Base-by-base conservation (phyloP, 2,113 vertebrate species). In the Microtus montanus region DNA sequence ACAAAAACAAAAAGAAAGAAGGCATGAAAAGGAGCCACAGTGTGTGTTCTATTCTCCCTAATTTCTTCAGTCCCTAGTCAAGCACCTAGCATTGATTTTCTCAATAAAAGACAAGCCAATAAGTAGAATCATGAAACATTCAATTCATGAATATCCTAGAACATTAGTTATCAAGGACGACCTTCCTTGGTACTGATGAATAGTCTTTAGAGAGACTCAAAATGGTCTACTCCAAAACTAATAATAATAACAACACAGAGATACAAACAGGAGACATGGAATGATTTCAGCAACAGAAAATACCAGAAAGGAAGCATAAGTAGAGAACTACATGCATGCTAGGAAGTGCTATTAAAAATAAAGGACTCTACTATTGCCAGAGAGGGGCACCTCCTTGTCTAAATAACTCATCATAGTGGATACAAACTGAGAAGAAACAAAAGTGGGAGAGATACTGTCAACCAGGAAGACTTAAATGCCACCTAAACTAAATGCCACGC, bases 331-430 rank as follows among this genome's bases (percentile, higher is more conserved):
- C 14, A 75, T 4, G 17, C 0, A 66, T 52, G 4, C 5, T 73
- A 93, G 35, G 11, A 93, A 90, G 85, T 82, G 49, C 20, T 92
- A 71, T 49, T 77, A 86, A 92, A 86, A 83, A 85, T 47, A 78
- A 70, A 78, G 61, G 1, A 80, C 38, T 90, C 58, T 64, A 38
- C 82, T 71, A 84, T 35, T 64, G 6, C 22, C 49, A 71, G 22
- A 22, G 12, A 75, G 41, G 4, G 74, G n/a, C 2, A 4, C 86
- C 8, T 66, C 9, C 61, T 33, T 90, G 26, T 73, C 13, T 52
- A 61, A 89, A 68, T 66, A 77, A n/a, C 15, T 7, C 47, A 52
- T 73, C 83, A 61, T 17, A 87, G 70, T 75, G 10, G 82, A 90
- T 84, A 30, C 90, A 54, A 94, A 68, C 52, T 82, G 66, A 33